Base-by-base conservation (phyloP, 2,888 invertebrate genomes). In the Lycaena phlaeas region DNA sequence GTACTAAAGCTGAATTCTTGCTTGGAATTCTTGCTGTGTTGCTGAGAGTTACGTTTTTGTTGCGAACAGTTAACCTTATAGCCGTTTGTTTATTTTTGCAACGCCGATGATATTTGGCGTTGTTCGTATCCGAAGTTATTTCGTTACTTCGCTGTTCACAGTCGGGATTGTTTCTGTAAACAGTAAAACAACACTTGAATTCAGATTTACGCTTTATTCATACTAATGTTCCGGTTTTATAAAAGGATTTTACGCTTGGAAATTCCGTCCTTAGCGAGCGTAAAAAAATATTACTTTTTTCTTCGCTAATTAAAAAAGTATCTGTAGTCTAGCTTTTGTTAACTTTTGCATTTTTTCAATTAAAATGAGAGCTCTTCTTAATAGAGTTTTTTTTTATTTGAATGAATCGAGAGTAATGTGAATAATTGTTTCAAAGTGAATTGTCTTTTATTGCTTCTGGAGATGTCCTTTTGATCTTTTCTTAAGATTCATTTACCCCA, bases 81-180 rank as follows among this genome's bases (percentile, higher is more conserved):
- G n/a, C n/a, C n/a, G 57, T 37, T 44, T 40, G 47, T 64, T 69
- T 65, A 62, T 65, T 67, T 66, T 63, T 57, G 57, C 61, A 67
- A 68, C 71, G 68, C 64, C 65, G 59, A 61, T 67, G 60, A 64
- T 72, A 66, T 71, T 74, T 66, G 46, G 40, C 52, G 53, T 63
- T 61, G 61, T 68, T 67, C 52, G 54, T 55, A 57, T 65, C 51
- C 55, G 53, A 67, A 70, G 65, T 68, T 71, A 66, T 68, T 71
- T 54, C 56, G 58, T 59, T 62, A 66, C 63, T 68, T 63, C 57
- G 61, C 66, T 63, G 61, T 62, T 61, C 59, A 58, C 59, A 57
- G 57, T 57, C 50, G 42, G 53, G 60, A 69, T 68, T 69, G 64
- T 71, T 72, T 68, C 60, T 53, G 61, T 58, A 61, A 71, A 67